Conservation (phyloP, 2,113 vertebrate genomes). For the Athene cunicularia region DNA sequence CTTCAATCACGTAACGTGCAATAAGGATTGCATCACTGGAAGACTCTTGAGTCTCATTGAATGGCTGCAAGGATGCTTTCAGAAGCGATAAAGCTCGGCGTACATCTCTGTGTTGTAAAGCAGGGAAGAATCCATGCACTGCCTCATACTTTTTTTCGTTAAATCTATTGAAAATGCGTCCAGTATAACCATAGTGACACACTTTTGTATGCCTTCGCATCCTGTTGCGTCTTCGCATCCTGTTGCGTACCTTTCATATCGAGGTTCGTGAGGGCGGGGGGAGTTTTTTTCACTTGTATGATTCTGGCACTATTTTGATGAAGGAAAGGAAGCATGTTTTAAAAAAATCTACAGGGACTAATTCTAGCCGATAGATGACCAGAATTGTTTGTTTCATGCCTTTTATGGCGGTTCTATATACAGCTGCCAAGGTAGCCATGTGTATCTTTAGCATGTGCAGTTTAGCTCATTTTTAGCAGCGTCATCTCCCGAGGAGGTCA, state of each 20-base stretch:
- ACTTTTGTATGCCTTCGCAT: background rate
- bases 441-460: background rate
- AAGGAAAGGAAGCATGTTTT: background rate
- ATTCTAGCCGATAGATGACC: background rate
- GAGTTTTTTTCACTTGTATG: background rate
- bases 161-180: background rate
- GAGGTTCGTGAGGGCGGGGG: too few relatives aligned
- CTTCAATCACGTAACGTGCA: background rate
- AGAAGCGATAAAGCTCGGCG: background rate
- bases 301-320: background rate
- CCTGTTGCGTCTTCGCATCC: background rate
- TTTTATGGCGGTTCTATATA: background rate
- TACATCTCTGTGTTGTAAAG: background rate
- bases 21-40: background rate
- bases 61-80: conserved; percentile 15
- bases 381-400: background rate
- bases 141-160: background rate
- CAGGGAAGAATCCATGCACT: background rate
- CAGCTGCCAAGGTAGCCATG: background rate
- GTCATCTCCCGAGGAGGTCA: background rate
- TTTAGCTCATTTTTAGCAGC: background rate
- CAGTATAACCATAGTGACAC: background rate
- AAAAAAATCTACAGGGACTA: background rate
- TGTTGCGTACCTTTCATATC: background rate
- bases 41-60: background rate